These are phyloP conservation scores for Paradoxurus hermaphroditus DNA, from an alignment of 2,113 vertebrate genomes.

Conservation along the genomic window DNA sequence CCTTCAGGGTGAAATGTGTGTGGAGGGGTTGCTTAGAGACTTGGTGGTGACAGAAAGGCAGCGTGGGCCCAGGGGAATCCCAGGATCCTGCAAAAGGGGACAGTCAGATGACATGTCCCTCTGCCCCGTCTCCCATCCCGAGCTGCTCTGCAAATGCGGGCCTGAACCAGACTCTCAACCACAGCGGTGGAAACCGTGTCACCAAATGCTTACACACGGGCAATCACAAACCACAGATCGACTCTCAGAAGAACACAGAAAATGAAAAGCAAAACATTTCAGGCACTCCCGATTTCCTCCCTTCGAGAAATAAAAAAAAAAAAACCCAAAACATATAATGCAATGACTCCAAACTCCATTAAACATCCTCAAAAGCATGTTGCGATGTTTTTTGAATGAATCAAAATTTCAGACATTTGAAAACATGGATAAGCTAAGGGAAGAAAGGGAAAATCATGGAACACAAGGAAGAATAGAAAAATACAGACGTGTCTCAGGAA, in stretches of 20 bases:
- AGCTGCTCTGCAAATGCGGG: too few species aligned
- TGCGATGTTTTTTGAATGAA: neutral
- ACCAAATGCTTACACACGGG: accelerated
- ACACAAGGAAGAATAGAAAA: neutral
- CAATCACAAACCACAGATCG: accelerated
- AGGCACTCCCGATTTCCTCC: neutral
- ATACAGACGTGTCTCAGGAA: neutral
- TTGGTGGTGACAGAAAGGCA: neutral
- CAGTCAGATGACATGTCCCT: accelerated
- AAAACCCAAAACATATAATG: too few species aligned
- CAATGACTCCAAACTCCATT: neutral
- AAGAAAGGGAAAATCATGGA: neutral
- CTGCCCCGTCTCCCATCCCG: neutral
- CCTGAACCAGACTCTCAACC: neutral
- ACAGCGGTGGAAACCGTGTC: accelerated
- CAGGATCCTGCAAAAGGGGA: neutral
- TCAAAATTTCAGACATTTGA: neutral
- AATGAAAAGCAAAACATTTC: neutral
- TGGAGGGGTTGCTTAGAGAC: neutral
- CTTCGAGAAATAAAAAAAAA: neutral
- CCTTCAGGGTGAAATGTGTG: accelerated
- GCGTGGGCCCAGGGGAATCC: neutral
- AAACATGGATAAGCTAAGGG: neutral
- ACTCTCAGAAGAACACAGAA: neutral
- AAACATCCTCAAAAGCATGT: neutral